Percentiles rank a stretch among this genome's conserved stretches.
phyloP scores from a whole-genome alignment of 1,140 invertebrate species.

The Delia radicum region DNA sequence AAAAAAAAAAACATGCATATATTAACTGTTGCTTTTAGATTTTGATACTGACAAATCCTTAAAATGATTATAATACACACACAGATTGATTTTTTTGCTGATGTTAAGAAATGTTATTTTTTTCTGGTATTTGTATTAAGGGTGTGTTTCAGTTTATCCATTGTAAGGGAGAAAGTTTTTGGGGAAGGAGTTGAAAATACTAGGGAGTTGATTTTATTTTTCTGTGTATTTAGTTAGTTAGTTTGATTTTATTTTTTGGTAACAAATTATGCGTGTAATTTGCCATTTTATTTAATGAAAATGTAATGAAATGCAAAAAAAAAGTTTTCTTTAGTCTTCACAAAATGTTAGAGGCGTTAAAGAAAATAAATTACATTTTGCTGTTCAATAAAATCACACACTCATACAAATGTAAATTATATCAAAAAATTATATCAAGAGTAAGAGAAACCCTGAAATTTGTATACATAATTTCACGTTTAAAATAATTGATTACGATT shows the following conservation, averaged over 20 bases:
- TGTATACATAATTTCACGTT: neutral
- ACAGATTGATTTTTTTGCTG: neutral
- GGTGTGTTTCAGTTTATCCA: neutral
- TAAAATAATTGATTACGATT: neutral
- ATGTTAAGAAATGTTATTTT: neutral
- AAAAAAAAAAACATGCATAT: neutral
- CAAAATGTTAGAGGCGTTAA: neutral
- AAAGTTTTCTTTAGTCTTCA: neutral
- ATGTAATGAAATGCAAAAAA: conserved; percentile 4
- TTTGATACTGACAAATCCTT: neutral
- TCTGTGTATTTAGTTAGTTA: neutral
- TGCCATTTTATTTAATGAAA: conserved; percentile 16
- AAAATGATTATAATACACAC: neutral
- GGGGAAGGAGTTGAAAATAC: neutral
- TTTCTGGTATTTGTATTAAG: neutral
- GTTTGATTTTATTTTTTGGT: neutral
- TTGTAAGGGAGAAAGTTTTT: neutral
- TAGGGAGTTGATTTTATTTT: neutral
- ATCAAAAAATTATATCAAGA: neutral
- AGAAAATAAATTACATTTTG: conserved; percentile 3
- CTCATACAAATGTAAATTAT: neutral
- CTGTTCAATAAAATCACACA: neutral
- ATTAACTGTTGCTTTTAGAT: neutral
- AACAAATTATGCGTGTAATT: conserved; percentile 17
- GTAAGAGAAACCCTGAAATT: neutral